Percentiles rank a stretch among this genome's conserved stretches.
These are phyloP conservation scores for Muscina levida DNA, from an alignment of 2,888 invertebrate species.

Conservation along the genomic window DNA sequence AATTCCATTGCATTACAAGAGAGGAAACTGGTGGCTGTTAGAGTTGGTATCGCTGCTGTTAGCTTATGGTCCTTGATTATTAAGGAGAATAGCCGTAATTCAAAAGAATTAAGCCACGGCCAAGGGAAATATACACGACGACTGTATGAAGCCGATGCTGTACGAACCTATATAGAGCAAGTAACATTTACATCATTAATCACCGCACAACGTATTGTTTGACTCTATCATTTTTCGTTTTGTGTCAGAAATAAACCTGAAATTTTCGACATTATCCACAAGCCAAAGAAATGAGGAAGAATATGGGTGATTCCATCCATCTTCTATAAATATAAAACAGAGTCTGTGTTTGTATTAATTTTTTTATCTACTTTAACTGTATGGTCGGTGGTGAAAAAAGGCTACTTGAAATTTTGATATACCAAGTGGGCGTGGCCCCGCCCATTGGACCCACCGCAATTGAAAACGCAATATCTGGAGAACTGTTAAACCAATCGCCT, in stretches of 20 bases:
- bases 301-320: constrained; percentile 2
- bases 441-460: too few relatives aligned
- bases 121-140: background rate
- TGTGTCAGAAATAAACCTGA: background rate
- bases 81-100: constrained; percentile 25
- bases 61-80: constrained; percentile 13
- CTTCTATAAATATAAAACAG: too few relatives aligned
- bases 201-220: constrained; percentile 33
- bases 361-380: too few relatives aligned
- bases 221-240: constrained; percentile 8
- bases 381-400: too few relatives aligned
- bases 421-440: too few relatives aligned
- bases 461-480: too few relatives aligned
- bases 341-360: too few relatives aligned
- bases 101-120: constrained; percentile 26
- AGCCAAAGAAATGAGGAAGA: background rate
- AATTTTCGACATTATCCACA: background rate
- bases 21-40: background rate
- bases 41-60: background rate
- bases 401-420: too few relatives aligned
- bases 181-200: constrained; percentile 64
- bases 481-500: too few relatives aligned
- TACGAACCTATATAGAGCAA: constrained; percentile 20
- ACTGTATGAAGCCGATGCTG: background rate
- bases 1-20: constrained; percentile 9